Evolutionary conservation across 2,797 vertebrate species (phyloP).

Genomic region (Darevskia mixta): DNA sequence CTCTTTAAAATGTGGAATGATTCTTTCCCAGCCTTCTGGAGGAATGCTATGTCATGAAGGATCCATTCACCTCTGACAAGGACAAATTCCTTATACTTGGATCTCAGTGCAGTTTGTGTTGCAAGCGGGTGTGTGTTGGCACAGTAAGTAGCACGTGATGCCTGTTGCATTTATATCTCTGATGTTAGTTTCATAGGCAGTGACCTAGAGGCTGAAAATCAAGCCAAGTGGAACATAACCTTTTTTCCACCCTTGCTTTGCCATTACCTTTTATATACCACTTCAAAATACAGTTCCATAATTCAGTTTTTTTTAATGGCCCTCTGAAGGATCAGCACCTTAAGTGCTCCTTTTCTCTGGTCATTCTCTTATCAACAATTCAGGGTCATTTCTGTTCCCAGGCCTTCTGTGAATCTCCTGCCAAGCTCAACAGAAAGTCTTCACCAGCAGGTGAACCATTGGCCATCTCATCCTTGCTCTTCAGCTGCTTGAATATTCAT

Average conservation of each 20-base stretch:
- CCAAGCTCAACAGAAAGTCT: not conserved
- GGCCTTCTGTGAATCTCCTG: not conserved
- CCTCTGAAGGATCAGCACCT: not conserved
- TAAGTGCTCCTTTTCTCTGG: not conserved
- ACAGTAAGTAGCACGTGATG: conserved; percentile 77
- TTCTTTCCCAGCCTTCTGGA: conserved; percentile 84
- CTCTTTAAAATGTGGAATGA: not conserved
- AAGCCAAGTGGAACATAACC: not conserved
- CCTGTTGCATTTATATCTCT: not conserved
- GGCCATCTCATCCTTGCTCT: not conserved
- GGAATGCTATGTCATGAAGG: conserved; percentile 87
- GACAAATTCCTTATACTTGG: conserved; percentile 88
- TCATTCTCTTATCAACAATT: not conserved
- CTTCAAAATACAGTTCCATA: not conserved
- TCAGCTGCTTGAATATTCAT: not conserved
- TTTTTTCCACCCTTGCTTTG: not conserved
- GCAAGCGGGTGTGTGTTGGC: conserved; percentile 83
- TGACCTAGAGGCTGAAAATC: conserved; percentile 19
- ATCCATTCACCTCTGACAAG: conserved; percentile 88
- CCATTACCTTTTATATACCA: not conserved
- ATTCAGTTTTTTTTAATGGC: not conserved
- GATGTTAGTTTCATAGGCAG: conserved; percentile 13
- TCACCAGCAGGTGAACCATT: not conserved
- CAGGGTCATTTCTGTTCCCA: not conserved
- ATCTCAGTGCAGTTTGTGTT: conserved; percentile 85